Conservation (phyloP, 1,140 invertebrate species). For the Pogonomyrmex californicus region DNA sequence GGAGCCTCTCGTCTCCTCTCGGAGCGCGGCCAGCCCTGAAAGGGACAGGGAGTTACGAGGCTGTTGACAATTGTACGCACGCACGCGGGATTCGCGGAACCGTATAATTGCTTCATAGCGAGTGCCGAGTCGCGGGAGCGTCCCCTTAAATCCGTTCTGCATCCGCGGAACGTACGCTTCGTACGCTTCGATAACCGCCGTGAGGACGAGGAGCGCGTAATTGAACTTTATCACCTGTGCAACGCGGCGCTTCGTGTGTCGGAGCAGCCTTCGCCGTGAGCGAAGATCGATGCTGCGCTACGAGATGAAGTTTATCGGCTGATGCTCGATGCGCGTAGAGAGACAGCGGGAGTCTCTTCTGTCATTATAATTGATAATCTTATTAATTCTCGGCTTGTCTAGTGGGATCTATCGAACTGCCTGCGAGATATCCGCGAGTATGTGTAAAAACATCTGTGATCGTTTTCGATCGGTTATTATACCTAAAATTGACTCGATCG, state of each 20-base stretch:
- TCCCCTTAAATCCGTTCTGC: conserved; percentile 73
- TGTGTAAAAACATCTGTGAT: not conserved
- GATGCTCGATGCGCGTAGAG: conserved; percentile 28
- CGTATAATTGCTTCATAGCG: conserved; percentile 81
- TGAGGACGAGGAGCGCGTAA: conserved; percentile 65
- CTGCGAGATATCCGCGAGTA: not conserved
- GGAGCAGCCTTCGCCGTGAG: conserved; percentile 48
- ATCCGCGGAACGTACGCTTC: conserved; percentile 57
- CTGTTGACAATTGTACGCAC: conserved; percentile 77
- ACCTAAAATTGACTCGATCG: not conserved
- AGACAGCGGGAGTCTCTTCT: conserved; percentile 16
- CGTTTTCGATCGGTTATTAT: not conserved
- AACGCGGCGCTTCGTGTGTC: conserved; percentile 7
- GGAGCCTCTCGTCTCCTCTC: conserved; percentile 24
- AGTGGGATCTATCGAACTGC: not conserved
- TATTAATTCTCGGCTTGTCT: not conserved
- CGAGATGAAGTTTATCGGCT: conserved; percentile 26
- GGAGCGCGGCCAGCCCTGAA: conserved; percentile 2
- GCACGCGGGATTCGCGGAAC: conserved; percentile 78
- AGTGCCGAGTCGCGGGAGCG: conserved; percentile 37
- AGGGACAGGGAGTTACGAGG: conserved; percentile 71
- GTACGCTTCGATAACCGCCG: conserved; percentile 33
- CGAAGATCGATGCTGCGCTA: conserved; percentile 23
- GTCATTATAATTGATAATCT: conserved; percentile 3
- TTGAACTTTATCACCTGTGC: conserved; percentile 76